These are phyloP conservation scores for Pemphigus obesinymphae DNA, from an alignment of 1,140 invertebrate genomes.

Conservation along the genomic window DNA sequence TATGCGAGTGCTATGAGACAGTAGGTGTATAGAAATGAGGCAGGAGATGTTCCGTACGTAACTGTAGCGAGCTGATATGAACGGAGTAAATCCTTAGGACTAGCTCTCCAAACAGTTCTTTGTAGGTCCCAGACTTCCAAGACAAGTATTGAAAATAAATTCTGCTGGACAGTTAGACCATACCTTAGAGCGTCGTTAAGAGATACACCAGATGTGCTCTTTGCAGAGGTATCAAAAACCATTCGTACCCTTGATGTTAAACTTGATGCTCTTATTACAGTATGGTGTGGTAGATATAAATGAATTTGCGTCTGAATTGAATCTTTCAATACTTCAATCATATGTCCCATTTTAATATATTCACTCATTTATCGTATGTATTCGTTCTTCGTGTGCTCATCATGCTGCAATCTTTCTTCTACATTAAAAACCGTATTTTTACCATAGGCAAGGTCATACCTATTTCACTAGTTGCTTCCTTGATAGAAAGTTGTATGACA, in stretches of 20 bases:
- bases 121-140: background rate
- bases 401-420: background rate
- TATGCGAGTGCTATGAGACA: background rate
- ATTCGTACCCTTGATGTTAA: background rate
- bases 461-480: background rate
- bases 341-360: background rate
- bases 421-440: background rate
- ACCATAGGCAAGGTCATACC: background rate
- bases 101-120: background rate
- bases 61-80: background rate
- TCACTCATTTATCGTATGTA: background rate
- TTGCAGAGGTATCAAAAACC: constrained; percentile 41
- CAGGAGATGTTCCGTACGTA: background rate
- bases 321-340: background rate
- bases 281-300: constrained; percentile 31
- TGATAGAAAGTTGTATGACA: background rate
- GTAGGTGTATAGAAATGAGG: background rate
- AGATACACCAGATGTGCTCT: background rate
- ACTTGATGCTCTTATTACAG: constrained; percentile 7
- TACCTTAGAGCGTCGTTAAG: constrained; percentile 12
- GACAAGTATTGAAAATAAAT: background rate
- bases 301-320: background rate
- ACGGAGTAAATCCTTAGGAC: background rate
- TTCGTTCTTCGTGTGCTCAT: background rate
- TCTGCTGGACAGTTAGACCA: background rate